Conservation (phyloP, 2,797 vertebrate genomes). For the Merluccius polli region DNA sequence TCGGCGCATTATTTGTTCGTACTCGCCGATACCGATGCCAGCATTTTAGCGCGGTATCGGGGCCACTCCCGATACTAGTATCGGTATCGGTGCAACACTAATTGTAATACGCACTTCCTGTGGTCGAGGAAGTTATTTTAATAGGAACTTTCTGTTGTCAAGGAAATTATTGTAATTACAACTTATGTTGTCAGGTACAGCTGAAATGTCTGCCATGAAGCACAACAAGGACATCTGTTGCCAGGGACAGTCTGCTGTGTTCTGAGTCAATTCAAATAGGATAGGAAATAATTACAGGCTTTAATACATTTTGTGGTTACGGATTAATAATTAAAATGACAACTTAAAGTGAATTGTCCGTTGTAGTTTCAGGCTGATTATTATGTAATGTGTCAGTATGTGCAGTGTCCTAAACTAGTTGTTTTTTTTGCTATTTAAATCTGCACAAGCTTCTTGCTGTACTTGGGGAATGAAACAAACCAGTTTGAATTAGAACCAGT, state of each 20-base stretch:
- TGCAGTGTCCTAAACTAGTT: background rate
- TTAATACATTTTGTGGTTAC: background rate
- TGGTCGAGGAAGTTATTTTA: too few relatives aligned
- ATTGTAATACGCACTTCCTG: too few relatives aligned
- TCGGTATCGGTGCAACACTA: too few relatives aligned
- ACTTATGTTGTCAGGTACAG: background rate
- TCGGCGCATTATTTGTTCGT: too few relatives aligned
- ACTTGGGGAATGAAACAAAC: too few relatives aligned
- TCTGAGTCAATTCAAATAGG: background rate
- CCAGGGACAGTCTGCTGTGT: background rate
- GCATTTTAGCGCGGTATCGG: too few relatives aligned
- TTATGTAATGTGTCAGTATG: constrained; percentile 17
- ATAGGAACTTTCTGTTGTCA: too few relatives aligned
- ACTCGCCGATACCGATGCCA: too few relatives aligned
- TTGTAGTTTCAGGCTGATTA: constrained; percentile 15
- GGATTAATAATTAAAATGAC: background rate
- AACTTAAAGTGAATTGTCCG: background rate
- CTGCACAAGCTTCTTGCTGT: background rate
- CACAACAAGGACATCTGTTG: background rate
- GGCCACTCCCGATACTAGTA: too few relatives aligned
- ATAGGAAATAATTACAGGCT: background rate
- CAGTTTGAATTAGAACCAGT: too few relatives aligned
- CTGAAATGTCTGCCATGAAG: background rate
- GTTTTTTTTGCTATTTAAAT: background rate
- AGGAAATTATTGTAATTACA: background rate